Percentiles rank a stretch among this genome's conserved stretches.
Evolutionary conservation across 2,888 invertebrate species (phyloP).

Genomic region (Venusia cambrica): DNA sequence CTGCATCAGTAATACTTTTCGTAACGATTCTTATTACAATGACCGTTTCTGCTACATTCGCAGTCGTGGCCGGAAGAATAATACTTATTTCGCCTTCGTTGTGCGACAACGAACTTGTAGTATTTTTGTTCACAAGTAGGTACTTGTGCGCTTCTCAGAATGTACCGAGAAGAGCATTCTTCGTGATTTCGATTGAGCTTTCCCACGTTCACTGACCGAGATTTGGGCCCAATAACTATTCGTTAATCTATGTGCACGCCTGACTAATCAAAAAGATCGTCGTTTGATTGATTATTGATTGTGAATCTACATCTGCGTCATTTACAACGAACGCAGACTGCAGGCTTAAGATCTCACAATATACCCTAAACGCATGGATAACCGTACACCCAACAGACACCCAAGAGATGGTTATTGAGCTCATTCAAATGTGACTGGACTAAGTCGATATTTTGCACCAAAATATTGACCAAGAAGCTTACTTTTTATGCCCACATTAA

Average conservation of each 20-base stretch:
- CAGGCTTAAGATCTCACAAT: too few species aligned
- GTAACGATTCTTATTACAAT: too few species aligned
- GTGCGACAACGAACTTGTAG: slow-evolving; percentile 7
- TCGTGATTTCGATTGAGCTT: slow-evolving; percentile 32
- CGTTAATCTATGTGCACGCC: slow-evolving; percentile 25
- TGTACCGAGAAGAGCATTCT: slow-evolving; percentile 30
- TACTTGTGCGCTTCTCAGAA: too few species aligned
- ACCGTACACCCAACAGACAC: too few species aligned
- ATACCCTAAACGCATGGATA: too few species aligned
- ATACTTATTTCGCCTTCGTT: slow-evolving; percentile 16
- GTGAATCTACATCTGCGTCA: slow-evolving; percentile 36
- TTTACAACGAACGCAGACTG: slow-evolving; percentile 4
- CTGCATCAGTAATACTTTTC: too few species aligned
- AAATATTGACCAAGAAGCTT: too few species aligned
- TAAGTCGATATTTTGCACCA: too few species aligned
- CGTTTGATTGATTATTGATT: slow-evolving; percentile 71
- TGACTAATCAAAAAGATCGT: slow-evolving; percentile 65
- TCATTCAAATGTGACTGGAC: too few species aligned
- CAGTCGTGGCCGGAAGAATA: slow-evolving; percentile 7
- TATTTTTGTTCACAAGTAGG: slow-evolving; percentile 16
- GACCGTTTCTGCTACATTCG: too few species aligned
- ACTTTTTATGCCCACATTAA: too few species aligned
- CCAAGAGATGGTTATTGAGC: too few species aligned
- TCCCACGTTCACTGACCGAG: slow-evolving; percentile 61
- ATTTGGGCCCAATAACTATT: slow-evolving; percentile 34